These are phyloP conservation scores for Sesamia inferens DNA, from an alignment of 2,888 invertebrate genomes.

Conservation along the genomic window DNA sequence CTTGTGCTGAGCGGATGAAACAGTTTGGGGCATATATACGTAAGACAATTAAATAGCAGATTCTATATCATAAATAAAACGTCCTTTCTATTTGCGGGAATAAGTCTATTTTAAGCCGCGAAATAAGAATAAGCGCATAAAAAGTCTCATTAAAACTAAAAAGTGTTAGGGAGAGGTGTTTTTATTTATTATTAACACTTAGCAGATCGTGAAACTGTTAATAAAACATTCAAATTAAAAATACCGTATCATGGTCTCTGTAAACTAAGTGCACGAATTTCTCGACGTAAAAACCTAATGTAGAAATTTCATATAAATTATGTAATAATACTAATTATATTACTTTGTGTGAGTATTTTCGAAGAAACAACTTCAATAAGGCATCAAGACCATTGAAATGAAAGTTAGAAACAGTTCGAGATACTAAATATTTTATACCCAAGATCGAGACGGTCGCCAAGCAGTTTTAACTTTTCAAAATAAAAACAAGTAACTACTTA, in stretches of 20 bases:
- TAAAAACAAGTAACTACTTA: constrained; percentile 36
- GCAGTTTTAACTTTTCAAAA: constrained; percentile 22
- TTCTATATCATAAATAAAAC: constrained; percentile 21
- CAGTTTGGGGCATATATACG: constrained; percentile 18
- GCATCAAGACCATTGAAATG: constrained; percentile 9
- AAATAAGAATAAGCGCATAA: constrained; percentile 3
- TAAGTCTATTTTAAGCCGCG: constrained; percentile 14
- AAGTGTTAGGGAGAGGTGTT: background rate
- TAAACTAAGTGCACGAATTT: too few species aligned
- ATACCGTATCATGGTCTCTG: background rate
- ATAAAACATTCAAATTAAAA: background rate
- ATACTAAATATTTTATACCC: constrained; percentile 26
- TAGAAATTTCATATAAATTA: constrained; percentile 3
- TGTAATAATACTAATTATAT: background rate
- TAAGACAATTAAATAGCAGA: constrained; percentile 2
- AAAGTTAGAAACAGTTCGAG: constrained; percentile 27
- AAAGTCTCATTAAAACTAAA: background rate
- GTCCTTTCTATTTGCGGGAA: background rate
- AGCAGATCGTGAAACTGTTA: background rate
- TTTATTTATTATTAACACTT: background rate
- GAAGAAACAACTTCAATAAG: constrained; percentile 23
- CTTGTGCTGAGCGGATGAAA: constrained; percentile 14
- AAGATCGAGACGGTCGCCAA: background rate
- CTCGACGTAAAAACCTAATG: background rate
- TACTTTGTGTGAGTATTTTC: background rate